A percentile compares a stretch with the other conserved stretches of the same genome.
Evolutionary conservation across 2,888 invertebrate genomes (phyloP).

Genomic region (Melipona bicolor): DNA sequence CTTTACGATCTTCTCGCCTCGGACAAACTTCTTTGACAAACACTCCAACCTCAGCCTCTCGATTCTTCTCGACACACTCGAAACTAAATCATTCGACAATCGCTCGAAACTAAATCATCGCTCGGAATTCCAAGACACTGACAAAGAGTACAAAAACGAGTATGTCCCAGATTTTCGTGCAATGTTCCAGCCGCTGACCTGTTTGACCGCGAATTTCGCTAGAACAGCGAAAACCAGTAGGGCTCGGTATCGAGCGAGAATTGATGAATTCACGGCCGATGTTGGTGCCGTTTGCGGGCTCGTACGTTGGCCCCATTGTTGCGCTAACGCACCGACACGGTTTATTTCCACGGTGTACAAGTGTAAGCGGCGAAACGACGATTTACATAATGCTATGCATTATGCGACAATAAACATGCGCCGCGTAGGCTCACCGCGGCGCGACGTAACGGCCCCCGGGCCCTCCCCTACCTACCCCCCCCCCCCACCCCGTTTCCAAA

Average conservation of each 20-base stretch:
- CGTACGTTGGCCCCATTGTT: conserved; percentile 47
- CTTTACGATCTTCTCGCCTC: too few species aligned
- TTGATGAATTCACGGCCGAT: conserved; percentile 1
- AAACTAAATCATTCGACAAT: too few species aligned
- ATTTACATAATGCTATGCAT: conserved; percentile 74
- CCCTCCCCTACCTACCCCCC: too few species aligned
- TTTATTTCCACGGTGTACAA: conserved; percentile 66
- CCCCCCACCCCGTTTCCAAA: conserved; percentile 60
- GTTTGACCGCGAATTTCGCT: background rate
- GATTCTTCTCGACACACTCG: too few species aligned
- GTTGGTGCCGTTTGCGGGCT: background rate
- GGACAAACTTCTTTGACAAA: too few species aligned
- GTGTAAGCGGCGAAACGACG: conserved; percentile 64
- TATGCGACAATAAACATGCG: conserved; percentile 73
- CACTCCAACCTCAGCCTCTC: too few species aligned
- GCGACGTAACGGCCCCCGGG: conserved; percentile 44
- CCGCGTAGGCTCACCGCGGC: conserved; percentile 48
- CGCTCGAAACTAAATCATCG: too few species aligned
- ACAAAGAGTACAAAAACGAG: background rate
- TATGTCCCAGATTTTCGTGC: background rate
- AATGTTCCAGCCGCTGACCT: too few species aligned
- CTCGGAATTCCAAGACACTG: too few species aligned
- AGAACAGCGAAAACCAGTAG: background rate
- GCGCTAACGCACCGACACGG: conserved; percentile 50
- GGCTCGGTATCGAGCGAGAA: background rate